Evolutionary conservation across 53 echinoderm and acorn worm species (phyloP), one percentile per base, ranked within the genome.

Genomic region (Mesocentrotus franciscanus): DNA sequence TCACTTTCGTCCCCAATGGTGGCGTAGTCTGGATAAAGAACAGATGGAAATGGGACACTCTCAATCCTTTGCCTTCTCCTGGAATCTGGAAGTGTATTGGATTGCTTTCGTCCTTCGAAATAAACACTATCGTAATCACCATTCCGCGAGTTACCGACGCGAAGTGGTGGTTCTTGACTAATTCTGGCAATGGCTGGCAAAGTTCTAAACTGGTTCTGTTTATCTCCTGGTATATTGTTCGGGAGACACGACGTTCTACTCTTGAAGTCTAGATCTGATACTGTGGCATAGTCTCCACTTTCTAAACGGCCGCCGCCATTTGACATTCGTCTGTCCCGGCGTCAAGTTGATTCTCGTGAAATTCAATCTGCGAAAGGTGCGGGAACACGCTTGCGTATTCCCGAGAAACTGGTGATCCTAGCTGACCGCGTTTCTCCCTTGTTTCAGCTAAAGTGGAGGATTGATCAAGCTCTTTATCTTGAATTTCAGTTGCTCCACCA

Each of bases 101-200:
- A 81, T n/a, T 94, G 79, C 29, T 70, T 87, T 26, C 70, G 34
- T 10, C 70, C 95, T 27, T 94, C 95, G 68, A 85, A 85, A 62
- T 94, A 94, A 20, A 94, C 95, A 62, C 95, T 94, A 64, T 94
- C 95, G 56, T 94, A 94, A 35, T 66, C 95, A 64, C 95, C 85
- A 42, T 64, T 64, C 27, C 95, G 36, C 15, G 57, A n/a, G 27
- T 32, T 83, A 5, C 59, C 78, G 11, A 29, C 26, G 12, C 60
- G 35, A 5, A 32, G 14, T 14, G 26, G 22, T 7, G 55, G 85
- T 39, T 85, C 55, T 27, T 11, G 24, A n/a, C 95, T 85, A n/a
- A 29, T 14, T 62, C 87, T 22, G 56, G 10, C 72, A n/a, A 42
- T n/a, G 12, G 95, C 61, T n/a, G 95, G 95, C n/a, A 94, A 55